phyloP scores from a whole-genome alignment of 64 coral and sea anemone genomes.

The Montipora capricornis region DNA sequence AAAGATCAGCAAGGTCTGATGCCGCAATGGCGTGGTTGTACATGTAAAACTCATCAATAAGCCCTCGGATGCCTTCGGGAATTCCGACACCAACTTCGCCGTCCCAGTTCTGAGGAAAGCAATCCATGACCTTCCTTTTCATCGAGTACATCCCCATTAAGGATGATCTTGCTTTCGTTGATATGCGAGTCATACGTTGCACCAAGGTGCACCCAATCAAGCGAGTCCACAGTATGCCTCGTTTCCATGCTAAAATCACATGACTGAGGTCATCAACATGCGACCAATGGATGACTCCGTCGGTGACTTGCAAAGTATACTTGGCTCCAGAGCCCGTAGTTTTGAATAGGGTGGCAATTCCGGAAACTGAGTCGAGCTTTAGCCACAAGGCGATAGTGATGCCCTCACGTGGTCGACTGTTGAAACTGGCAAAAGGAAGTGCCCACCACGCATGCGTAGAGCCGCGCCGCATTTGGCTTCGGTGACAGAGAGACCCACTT shows the following conservation, averaged over 20 bases:
- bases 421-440: conserved; percentile 72
- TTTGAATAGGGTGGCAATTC: conserved; percentile 73
- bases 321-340: conserved; percentile 85
- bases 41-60: conserved; percentile 96
- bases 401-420: conserved; percentile 77
- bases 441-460: conserved; percentile 77
- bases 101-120: conserved; percentile 94
- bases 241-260: conserved; percentile 87
- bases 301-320: conserved; percentile 75
- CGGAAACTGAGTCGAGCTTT: conserved; percentile 76
- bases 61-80: conserved; percentile 75
- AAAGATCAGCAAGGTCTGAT: conserved; percentile 81
- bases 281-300: conserved; percentile 86
- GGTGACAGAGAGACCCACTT: conserved; percentile 37
- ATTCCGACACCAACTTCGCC: conserved; percentile 87
- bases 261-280: conserved; percentile 85
- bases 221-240: conserved; percentile 67
- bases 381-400: conserved; percentile 95
- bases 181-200: conserved; percentile 92
- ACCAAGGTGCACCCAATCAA: conserved; percentile 86
- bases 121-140: conserved; percentile 81
- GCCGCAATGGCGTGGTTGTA: conserved; percentile 88
- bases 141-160: conserved; percentile 83
- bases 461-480: conserved; percentile 86
- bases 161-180: conserved; percentile 85